Evolutionary conservation across 2,797 vertebrate species (phyloP).

Genomic region (Ciconia nigra): DNA sequence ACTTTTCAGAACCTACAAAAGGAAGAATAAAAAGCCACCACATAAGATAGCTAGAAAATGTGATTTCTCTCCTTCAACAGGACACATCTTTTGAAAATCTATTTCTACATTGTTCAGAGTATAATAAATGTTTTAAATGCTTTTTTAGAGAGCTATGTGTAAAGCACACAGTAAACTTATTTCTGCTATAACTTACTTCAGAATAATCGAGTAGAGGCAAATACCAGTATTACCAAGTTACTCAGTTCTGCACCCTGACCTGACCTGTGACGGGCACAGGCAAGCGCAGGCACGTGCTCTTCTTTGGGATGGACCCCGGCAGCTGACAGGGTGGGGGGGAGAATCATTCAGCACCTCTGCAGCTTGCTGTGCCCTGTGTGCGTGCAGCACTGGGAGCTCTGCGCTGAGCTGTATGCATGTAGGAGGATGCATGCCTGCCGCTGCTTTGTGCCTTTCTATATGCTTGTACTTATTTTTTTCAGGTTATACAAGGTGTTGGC

Average conservation of each 20-base stretch:
- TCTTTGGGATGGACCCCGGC: background rate
- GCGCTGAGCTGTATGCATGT: background rate
- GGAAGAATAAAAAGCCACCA: slow-evolving; percentile 7
- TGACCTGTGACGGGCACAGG: background rate
- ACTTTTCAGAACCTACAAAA: slow-evolving; percentile 85
- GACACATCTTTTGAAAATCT: background rate
- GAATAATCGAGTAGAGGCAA: background rate
- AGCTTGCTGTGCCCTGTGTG: background rate
- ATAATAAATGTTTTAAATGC: background rate
- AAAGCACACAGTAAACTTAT: background rate
- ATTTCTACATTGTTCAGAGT: background rate
- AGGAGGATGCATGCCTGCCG: background rate
- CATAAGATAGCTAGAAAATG: background rate
- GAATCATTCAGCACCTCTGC: background rate
- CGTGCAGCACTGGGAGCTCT: background rate
- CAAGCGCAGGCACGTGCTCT: background rate
- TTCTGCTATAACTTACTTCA: background rate
- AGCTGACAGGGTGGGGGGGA: background rate
- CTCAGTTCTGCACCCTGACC: background rate
- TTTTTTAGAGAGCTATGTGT: background rate
- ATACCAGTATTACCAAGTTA: background rate
- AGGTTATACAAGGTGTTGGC: background rate
- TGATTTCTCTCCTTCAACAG: background rate
- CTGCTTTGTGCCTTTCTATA: background rate
- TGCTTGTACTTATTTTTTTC: background rate